phyloP scores from a whole-genome alignment of 2,113 vertebrate species.

The Lasiurus cinereus region DNA sequence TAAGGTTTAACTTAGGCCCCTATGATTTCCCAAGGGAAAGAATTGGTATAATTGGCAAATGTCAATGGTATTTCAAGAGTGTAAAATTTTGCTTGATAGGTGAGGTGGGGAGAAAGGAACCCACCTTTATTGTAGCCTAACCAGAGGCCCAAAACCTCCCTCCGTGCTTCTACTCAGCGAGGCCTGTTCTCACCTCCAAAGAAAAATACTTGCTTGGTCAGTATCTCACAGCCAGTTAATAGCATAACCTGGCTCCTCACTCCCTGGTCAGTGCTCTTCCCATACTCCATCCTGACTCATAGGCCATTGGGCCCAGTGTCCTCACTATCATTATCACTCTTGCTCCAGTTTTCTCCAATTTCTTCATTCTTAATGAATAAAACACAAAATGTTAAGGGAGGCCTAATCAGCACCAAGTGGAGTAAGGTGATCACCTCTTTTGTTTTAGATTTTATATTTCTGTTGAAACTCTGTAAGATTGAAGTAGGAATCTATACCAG shows the following conservation, averaged over 20 bases:
- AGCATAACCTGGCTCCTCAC: background rate
- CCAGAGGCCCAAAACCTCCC: background rate
- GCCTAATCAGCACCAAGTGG: background rate
- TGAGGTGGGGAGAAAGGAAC: background rate
- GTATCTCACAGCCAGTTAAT: background rate
- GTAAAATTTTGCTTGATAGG: background rate
- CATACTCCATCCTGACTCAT: background rate
- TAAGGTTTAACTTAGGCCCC: background rate
- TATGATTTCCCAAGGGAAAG: slow-evolving; percentile 1
- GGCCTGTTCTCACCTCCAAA: background rate
- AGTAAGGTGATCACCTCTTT: background rate
- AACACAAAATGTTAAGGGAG: background rate
- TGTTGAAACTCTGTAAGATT: background rate
- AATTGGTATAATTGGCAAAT: background rate
- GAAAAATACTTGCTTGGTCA: background rate
- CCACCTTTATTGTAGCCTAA: background rate
- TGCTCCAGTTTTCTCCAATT: background rate
- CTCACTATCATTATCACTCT: background rate
- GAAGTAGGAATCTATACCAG: background rate
- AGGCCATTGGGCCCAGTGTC: background rate
- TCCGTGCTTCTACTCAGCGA: background rate
- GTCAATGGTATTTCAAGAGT: background rate
- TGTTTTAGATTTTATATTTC: background rate
- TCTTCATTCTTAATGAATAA: slow-evolving; percentile 47
- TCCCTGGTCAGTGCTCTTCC: background rate